Conservation (phyloP, 1,140 invertebrate genomes). For the roundworm (Caenorhabditis elegans) region WBcel235 BX284604.4:2662501-2663000, state of each 20-base stretch:
- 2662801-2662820: no score
- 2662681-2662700: conserved; percentile 41
- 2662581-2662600: not conserved
- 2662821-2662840: not conserved
- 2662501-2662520: no score
- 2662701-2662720: not conserved
- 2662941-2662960: no score
- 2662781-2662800: not conserved
- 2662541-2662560: not conserved
- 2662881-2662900: conserved; percentile 42
- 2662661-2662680: conserved; percentile 33
- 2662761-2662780: conserved; percentile 7
- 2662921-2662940: conserved; percentile 24
- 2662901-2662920: conserved; percentile 36
- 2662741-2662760: not conserved
- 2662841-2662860: conserved; percentile 18
- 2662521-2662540: not conserved
- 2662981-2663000: no score
- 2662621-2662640: no score
- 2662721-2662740: not conserved
- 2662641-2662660: conserved; percentile 44
- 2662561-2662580: not conserved
- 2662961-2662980: no score
- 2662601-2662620: no score
- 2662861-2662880: conserved; percentile 29